phyloP scores from a whole-genome alignment of 2,888 invertebrate genomes.

The Netelia inedita region DNA sequence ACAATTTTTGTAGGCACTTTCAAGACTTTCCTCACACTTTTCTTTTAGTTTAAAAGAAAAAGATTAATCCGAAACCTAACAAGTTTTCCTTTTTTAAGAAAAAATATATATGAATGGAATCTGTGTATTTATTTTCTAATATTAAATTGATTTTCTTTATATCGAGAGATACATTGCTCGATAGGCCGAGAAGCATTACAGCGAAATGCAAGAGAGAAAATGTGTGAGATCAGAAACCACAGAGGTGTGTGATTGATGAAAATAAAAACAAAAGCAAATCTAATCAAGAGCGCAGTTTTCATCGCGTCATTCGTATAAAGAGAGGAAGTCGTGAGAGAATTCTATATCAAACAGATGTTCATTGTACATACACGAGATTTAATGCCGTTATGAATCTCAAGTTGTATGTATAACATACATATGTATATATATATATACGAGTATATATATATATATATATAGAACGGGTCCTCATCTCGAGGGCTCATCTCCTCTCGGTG shows the following conservation, averaged over 20 bases:
- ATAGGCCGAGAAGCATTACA: too few species aligned
- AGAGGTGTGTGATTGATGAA: too few species aligned
- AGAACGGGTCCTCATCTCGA: conserved; percentile 78
- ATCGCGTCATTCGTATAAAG: conserved; percentile 39
- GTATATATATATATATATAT: conserved; percentile 54
- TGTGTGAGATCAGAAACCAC: too few species aligned
- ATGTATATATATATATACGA: not conserved
- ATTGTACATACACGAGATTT: conserved; percentile 72
- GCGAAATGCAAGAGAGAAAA: too few species aligned
- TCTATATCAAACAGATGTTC: conserved; percentile 65
- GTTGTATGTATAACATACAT: conserved; percentile 64
- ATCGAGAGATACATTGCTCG: too few species aligned
- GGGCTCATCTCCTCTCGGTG: conserved; percentile 69
- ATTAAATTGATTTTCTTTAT: too few species aligned
- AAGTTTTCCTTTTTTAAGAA: too few species aligned
- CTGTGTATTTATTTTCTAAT: not conserved
- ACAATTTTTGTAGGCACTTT: too few species aligned
- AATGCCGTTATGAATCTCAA: conserved; percentile 83
- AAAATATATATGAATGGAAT: conserved; percentile 2
- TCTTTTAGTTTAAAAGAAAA: too few species aligned
- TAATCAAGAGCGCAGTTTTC: conserved; percentile 30
- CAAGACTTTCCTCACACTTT: too few species aligned
- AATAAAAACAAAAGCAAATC: not conserved
- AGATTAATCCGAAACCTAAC: not conserved
- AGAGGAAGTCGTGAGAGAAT: conserved; percentile 34